Percentiles rank a stretch among this genome's conserved stretches.
Evolutionary conservation across 2,797 vertebrate species (phyloP).

Genomic region (Anabas testudineus): DNA sequence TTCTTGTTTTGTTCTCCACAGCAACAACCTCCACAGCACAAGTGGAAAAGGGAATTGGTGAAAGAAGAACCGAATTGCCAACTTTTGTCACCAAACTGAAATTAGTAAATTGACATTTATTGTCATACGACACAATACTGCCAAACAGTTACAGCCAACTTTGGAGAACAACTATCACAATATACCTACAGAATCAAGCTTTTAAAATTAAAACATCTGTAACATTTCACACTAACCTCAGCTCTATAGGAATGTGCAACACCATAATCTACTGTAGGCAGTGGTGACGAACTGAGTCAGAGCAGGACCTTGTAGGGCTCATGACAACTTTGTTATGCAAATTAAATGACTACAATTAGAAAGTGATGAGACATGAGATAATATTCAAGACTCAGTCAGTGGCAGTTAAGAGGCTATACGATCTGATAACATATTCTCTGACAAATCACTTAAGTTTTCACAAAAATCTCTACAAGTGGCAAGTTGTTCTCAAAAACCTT

Average conservation of each 20-base stretch:
- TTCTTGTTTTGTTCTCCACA: too few species aligned
- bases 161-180: background rate
- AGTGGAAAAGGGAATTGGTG: too few species aligned
- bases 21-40: too few species aligned
- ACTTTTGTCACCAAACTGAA: conserved; percentile 36
- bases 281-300: background rate
- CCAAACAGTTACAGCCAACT: background rate
- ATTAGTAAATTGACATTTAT: conserved; percentile 11
- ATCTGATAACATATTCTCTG: background rate
- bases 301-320: background rate
- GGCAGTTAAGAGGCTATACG: background rate
- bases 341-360: background rate
- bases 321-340: conserved; percentile 1
- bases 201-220: background rate
- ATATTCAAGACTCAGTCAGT: background rate
- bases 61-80: background rate
- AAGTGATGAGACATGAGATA: background rate
- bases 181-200: background rate
- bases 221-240: background rate
- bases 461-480: background rate
- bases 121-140: background rate
- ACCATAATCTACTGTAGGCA: background rate
- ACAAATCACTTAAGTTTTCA: conserved; percentile 4
- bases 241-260: background rate
- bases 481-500: background rate